Percentiles rank a stretch among this genome's conserved stretches.
Evolutionary conservation across 30 jellyfish, hydroid and myxozoan genomes (phyloP).

Genomic region (Turritopsis rubra): DNA sequence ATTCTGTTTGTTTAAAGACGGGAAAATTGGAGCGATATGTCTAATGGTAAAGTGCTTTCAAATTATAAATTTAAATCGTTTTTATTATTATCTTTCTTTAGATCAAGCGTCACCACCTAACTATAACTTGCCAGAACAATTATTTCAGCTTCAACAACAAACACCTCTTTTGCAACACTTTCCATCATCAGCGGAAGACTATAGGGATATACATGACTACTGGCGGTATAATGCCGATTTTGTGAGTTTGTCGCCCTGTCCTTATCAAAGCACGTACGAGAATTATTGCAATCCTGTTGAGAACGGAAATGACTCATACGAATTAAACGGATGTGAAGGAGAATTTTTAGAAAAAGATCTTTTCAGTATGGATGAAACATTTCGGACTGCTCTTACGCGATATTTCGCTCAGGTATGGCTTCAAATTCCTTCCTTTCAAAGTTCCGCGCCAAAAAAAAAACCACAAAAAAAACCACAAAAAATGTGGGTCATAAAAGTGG

Average conservation of each 20-base stretch:
- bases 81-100: too few species aligned
- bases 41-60: too few species aligned
- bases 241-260: not conserved
- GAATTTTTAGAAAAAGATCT: not conserved
- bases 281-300: not conserved
- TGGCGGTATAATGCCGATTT: not conserved
- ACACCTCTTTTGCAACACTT: not conserved
- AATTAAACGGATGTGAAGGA: not conserved
- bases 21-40: too few species aligned
- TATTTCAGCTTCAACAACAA: not conserved
- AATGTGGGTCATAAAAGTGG: too few species aligned
- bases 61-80: too few species aligned
- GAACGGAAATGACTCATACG: not conserved
- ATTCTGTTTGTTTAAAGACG: too few species aligned
- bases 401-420: constrained; percentile 53
- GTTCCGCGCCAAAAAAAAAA: too few species aligned
- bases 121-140: not conserved
- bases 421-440: too few species aligned
- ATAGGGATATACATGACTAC: not conserved
- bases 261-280: constrained; percentile 7
- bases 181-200: not conserved
- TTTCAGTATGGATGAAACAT: constrained; percentile 68
- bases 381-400: constrained; percentile 61
- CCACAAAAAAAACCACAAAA: too few species aligned
- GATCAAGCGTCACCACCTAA: not conserved